Base-by-base conservation (phyloP, 2,797 vertebrate species). In the Poecilia velifera region DNA sequence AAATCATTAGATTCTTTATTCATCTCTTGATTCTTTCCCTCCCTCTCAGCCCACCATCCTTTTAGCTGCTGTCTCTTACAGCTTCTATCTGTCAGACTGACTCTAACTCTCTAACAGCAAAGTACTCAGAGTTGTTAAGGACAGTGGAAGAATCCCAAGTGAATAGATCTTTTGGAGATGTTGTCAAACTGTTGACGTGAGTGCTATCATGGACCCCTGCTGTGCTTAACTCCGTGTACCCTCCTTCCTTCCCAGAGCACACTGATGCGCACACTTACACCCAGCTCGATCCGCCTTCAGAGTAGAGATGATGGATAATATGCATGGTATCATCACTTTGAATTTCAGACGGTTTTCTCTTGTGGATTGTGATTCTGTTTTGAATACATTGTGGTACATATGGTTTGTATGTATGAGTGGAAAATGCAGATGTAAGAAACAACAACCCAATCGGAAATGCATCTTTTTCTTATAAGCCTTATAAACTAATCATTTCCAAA, bases 101-200 rank as follows among this genome's bases (percentile, higher is more conserved):
- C 84, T 83, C 70, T 85, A 14, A 73, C 49, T 84, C 49, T 84
- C 66, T 49, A 73, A 31, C 77, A 70, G 71, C 83, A 91, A 89
- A 89, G 83, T 88, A 83, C 87, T 87, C 79, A 28, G 57, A 82
- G 86, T 84, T 88, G 82, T 88, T 88, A 75, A 82, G 77, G 84
- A 91, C 83, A 82, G 75, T 76, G 87, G 74, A 82, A 46, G 86
- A 91, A 86, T 92, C 91, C 88, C 82, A 76, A 87, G 83, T 84
- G 90, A 90, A 82, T 82, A 81, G 86, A 89, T 87, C 82, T 87
- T 91, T 88, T 75, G 79, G 84, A 90, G 89, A 93, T 89, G 90
- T 86, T 93, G 91, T 93, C 91, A 89, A 89, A 91, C 81, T 89
- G 85, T 84, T 90, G 84, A 84, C 76, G 74, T 77, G 87, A 89